Conservation (phyloP, 30 jellyfish, hydroid and myxozoan species). For the Hydractinia symbiolongicarpus region DNA sequence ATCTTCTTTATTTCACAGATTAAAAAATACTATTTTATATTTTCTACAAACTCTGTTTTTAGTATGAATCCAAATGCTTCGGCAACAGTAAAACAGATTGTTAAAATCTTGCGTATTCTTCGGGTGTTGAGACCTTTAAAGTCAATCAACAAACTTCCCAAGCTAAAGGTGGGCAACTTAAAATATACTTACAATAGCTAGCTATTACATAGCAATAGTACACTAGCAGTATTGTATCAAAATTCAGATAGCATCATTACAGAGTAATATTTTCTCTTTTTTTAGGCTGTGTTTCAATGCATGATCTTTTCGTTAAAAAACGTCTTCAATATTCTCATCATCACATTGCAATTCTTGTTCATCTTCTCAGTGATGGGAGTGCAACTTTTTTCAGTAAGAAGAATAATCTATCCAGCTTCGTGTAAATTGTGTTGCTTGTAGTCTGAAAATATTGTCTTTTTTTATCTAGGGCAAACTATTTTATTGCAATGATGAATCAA, state of each 20-base stretch:
- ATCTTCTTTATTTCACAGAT: too few species aligned
- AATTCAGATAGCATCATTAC: neutral
- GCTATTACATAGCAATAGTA: neutral
- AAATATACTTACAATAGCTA: neutral
- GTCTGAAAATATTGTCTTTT: too few species aligned
- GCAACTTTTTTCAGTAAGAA: conserved; percentile 37
- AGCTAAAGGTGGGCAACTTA: conserved; percentile 22
- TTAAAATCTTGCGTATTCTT: conserved; percentile 27
- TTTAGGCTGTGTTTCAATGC: conserved; percentile 72
- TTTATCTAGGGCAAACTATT: conserved; percentile 48
- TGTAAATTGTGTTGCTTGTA: too few species aligned
- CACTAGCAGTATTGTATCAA: neutral
- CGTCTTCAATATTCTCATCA: conserved; percentile 50
- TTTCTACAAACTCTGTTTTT: neutral
- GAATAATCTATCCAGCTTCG: neutral
- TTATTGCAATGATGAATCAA: conserved; percentile 64
- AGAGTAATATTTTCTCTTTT: conserved; percentile 26
- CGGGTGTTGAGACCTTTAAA: conserved; percentile 46
- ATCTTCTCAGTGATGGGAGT: conserved; percentile 78
- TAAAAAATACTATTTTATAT: too few species aligned
- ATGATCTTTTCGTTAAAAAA: conserved; percentile 67
- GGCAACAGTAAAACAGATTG: conserved; percentile 27
- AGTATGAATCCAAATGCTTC: conserved; percentile 29
- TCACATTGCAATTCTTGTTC: conserved; percentile 51
- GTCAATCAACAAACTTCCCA: conserved; percentile 33